Conservation (phyloP, 2,888 invertebrate species). For the Napeogenes inachia region DNA sequence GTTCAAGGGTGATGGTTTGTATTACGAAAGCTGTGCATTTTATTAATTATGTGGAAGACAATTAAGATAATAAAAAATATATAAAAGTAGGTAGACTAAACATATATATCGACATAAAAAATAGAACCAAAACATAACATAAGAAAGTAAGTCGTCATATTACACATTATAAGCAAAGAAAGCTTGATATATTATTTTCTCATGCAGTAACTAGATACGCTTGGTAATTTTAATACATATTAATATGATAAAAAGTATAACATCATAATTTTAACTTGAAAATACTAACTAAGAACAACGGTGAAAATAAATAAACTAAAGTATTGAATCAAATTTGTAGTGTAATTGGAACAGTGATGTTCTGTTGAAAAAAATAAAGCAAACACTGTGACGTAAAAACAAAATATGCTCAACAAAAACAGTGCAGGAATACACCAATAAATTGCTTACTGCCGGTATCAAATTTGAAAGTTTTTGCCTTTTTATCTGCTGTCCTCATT, state of each 20-base stretch:
- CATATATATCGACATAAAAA: not conserved
- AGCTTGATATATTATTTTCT: constrained; percentile 16
- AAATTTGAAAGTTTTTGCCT: constrained; percentile 77
- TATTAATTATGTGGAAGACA: too few species aligned
- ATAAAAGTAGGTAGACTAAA: too few species aligned
- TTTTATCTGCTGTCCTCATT: constrained; percentile 78
- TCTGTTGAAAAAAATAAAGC: constrained; percentile 41
- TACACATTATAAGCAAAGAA: constrained; percentile 21
- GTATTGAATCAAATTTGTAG: not conserved
- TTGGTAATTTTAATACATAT: not conserved
- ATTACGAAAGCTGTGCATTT: too few species aligned
- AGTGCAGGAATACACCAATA: constrained; percentile 31
- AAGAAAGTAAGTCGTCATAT: constrained; percentile 16
- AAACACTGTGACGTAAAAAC: constrained; percentile 53
- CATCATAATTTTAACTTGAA: too few species aligned
- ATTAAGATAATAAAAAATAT: too few species aligned
- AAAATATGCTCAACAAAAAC: constrained; percentile 40
- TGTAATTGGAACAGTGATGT: constrained; percentile 12
- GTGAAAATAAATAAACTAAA: constrained; percentile 6
- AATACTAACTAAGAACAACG: not conserved
- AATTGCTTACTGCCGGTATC: constrained; percentile 79
- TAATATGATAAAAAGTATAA: not conserved
- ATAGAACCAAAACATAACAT: not conserved
- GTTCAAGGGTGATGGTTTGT: too few species aligned
- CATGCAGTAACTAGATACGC: constrained; percentile 28